Percentiles rank a stretch among this genome's conserved stretches.
Conservation (phyloP, 2,888 invertebrate genomes). For the Perizoma flavofasciatum region DNA sequence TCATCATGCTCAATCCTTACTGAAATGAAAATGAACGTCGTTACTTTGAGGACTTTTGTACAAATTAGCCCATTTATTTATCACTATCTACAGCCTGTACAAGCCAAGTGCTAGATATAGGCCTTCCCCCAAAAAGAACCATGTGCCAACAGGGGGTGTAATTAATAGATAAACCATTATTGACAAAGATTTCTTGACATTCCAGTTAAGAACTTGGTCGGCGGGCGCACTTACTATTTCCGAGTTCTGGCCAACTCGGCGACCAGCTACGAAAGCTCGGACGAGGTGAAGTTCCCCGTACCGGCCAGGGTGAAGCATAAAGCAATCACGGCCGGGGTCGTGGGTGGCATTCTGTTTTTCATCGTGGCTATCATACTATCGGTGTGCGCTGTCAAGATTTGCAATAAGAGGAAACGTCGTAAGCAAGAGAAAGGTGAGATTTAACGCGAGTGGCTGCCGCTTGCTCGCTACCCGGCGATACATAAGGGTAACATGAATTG, state of each 20-base stretch:
- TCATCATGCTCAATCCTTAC: no score
- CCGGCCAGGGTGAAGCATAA: conserved; percentile 96
- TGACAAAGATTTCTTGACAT: conserved; percentile 36
- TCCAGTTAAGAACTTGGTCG: conserved; percentile 95
- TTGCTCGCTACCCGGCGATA: conserved; percentile 54
- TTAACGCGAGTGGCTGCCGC: conserved; percentile 54
- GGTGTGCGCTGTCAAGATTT: conserved; percentile 98
- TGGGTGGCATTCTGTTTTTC: conserved; percentile 98
- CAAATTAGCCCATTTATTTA: no score
- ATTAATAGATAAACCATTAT: neutral
- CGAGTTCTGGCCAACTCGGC: conserved; percentile 94
- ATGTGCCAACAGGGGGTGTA: no score
- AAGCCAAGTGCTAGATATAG: no score
- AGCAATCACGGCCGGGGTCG: conserved; percentile 98
- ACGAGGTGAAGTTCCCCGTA: conserved; percentile 94
- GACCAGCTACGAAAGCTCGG: conserved; percentile 93
- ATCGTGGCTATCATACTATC: conserved; percentile 98
- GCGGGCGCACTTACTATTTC: conserved; percentile 96
- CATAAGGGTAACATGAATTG: conserved; percentile 19
- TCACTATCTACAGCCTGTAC: no score
- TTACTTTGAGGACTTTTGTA: no score
- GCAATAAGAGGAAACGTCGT: conserved; percentile 97
- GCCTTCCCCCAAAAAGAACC: no score
- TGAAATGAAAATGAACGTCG: no score
- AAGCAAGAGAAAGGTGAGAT: conserved; percentile 98